Evolutionary conservation across 2,797 vertebrate genomes (phyloP).

Genomic region (Florisuga fusca): DNA sequence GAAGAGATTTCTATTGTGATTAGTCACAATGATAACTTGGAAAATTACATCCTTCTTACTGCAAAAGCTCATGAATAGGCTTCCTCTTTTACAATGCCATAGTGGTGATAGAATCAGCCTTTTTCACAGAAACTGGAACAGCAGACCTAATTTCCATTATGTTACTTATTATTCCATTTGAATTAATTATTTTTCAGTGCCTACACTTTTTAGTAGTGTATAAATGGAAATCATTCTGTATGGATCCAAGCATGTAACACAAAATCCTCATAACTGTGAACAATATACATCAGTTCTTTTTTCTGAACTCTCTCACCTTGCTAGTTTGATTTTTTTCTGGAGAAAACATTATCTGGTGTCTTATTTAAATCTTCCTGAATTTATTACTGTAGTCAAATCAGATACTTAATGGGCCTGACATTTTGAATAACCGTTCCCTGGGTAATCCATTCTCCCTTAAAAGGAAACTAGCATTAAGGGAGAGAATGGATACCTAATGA

Average conservation of each 20-base stretch:
- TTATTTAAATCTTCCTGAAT: constrained; percentile 16
- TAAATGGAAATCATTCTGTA: not conserved
- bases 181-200: not conserved
- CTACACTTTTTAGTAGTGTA: not conserved
- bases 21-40: not conserved
- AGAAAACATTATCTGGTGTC: not conserved
- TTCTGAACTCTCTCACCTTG: not conserved
- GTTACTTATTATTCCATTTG: not conserved
- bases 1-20: not conserved
- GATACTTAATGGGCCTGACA: constrained; percentile 39
- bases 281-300: not conserved
- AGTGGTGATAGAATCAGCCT: not conserved
- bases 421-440: constrained; percentile 30
- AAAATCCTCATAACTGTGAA: not conserved
- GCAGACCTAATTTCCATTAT: not conserved
- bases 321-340: not conserved
- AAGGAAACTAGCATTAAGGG: not conserved
- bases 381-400: constrained; percentile 16
- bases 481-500: constrained; percentile 13
- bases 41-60: not conserved
- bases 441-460: not conserved
- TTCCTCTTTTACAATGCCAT: not conserved
- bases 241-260: not conserved
- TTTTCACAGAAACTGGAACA: not conserved
- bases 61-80: not conserved